Evolutionary conservation across 1,140 invertebrate species (phyloP).

Genomic region (Trinorchestia longiramus): DNA sequence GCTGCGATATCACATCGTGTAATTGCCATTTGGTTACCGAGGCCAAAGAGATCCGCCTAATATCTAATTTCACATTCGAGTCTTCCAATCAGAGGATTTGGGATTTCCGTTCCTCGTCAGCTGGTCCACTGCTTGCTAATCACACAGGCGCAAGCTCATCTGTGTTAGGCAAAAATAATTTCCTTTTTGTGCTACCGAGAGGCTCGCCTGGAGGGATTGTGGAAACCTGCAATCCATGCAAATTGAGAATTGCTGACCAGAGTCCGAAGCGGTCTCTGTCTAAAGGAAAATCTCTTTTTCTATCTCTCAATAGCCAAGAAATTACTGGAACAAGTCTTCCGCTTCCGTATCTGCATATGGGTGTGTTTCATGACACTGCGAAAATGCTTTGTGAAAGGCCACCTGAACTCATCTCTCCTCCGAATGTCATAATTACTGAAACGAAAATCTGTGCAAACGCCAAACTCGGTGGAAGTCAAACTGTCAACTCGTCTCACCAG

Average conservation of each 20-base stretch:
- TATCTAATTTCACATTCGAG: conserved; percentile 24
- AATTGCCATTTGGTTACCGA: background rate
- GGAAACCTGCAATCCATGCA: background rate
- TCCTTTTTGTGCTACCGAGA: background rate
- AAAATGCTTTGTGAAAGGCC: conserved; percentile 58
- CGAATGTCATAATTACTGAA: conserved; percentile 58
- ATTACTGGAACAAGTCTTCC: background rate
- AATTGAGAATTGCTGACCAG: conserved; percentile 1
- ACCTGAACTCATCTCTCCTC: conserved; percentile 57
- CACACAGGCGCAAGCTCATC: background rate
- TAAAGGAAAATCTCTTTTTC: background rate
- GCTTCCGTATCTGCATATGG: conserved; percentile 10
- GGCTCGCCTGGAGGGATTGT: background rate
- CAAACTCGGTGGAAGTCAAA: conserved; percentile 24
- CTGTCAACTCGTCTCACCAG: conserved; percentile 1
- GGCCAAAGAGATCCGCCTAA: background rate
- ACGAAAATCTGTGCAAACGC: conserved; percentile 11
- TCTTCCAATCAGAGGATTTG: background rate
- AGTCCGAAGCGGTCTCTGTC: background rate
- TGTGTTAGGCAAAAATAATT: background rate
- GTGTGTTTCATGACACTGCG: conserved; percentile 10
- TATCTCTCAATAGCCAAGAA: background rate
- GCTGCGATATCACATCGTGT: background rate
- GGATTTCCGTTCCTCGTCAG: background rate
- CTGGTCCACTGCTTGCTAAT: background rate